These are phyloP conservation scores for Drosophila fulvimacula DNA, from an alignment of 2,888 invertebrate species.

Conservation along the genomic window DNA sequence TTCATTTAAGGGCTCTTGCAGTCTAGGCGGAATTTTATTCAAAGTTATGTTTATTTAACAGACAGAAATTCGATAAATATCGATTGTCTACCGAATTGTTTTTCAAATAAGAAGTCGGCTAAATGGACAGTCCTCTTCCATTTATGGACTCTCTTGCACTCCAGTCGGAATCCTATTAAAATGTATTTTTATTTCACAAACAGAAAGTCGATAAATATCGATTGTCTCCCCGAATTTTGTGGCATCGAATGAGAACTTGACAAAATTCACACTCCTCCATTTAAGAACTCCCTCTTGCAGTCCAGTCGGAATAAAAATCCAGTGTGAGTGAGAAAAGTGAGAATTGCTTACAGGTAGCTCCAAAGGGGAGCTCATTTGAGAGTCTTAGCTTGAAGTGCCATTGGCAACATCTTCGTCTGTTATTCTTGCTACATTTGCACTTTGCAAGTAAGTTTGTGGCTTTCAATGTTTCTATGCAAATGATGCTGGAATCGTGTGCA, in stretches of 20 bases:
- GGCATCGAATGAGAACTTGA: background rate
- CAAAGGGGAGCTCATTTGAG: background rate
- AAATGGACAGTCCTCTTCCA: too few relatives aligned
- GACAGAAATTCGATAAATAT: constrained; percentile 3
- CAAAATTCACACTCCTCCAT: background rate
- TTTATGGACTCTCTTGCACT: too few relatives aligned
- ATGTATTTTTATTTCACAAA: background rate
- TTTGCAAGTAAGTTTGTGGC: background rate
- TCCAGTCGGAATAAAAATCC: too few relatives aligned
- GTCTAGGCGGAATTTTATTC: too few relatives aligned
- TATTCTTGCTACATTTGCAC: background rate
- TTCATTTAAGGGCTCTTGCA: too few relatives aligned
- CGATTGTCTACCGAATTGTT: too few relatives aligned
- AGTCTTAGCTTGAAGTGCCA: background rate
- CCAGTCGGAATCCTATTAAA: too few relatives aligned
- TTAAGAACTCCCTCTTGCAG: background rate
- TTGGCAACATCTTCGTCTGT: background rate
- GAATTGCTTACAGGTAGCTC: background rate
- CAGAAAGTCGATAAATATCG: constrained; percentile 2
- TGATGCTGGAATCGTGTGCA: background rate
- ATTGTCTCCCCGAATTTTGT: background rate
- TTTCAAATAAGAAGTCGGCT: too few relatives aligned
- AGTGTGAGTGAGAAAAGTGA: too few relatives aligned
- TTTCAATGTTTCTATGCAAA: constrained; percentile 1
- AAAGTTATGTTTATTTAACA: background rate